Base-by-base conservation (phyloP, 2,797 vertebrate genomes). In the Prionace glauca region DNA sequence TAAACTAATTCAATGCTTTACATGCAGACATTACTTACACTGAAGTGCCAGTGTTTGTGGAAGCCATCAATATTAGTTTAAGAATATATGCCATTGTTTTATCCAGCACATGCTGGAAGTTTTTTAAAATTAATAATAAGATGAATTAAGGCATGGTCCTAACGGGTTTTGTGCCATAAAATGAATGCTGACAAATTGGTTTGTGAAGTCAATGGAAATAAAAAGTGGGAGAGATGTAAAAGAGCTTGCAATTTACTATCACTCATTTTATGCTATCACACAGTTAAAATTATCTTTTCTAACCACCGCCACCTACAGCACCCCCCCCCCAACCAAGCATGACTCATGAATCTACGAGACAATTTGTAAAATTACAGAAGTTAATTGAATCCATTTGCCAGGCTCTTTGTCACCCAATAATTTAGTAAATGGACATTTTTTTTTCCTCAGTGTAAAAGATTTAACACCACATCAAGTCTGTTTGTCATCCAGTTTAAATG, bases 261-360 rank as follows among this genome's bases (percentile, higher is more conserved):
- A 26, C 24, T 71, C 69, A 71, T 71, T 24, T 71, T 71, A 26
- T 22, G 16, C 71, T 18, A 69, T 69, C 67, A 69, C 67, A 69
- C 67, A 69, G 62, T 65, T 12, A 71, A 72, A 72, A 72, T 72
- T 29, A 72, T 26, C 71, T 29, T 50, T 50, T 50, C 45, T 3
- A 50, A 50, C 71, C 0, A 7, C 12, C 2, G 2, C 0, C 74
- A 1, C 71, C 1, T 0, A 26, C 29, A 5, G 8, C 72, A 7
- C 9, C 26, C 72, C 26, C 26, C 2, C 74, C 74, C 11, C 74
- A 0, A 3, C 7, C 24, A 72, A 72, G 26, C 36, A n/a, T 18
- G n/a, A 79, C 32, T 79, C n/a, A 36, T 79, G 36, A 36, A 36
- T 36, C 77, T 36, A 36, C 32, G 0, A 18, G 77, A 79, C 77